phyloP scores from a whole-genome alignment of 2,888 invertebrate genomes.

The Strigamia transsilvanica region DNA sequence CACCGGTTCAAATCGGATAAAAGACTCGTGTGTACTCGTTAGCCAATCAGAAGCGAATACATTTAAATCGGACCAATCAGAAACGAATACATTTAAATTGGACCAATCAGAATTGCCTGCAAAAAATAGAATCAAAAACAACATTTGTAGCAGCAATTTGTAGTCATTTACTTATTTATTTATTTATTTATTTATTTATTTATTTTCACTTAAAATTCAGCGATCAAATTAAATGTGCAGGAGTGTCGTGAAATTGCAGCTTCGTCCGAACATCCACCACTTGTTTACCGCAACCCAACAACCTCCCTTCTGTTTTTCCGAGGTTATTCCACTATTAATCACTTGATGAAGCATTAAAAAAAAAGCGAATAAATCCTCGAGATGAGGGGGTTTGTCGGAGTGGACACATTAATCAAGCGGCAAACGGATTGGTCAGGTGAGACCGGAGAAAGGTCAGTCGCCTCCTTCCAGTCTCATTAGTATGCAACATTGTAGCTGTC shows the following conservation, averaged over 20 bases:
- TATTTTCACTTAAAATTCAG: too few relatives aligned
- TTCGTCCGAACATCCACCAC: not conserved
- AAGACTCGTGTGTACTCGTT: too few relatives aligned
- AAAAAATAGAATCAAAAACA: too few relatives aligned
- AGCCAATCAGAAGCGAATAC: too few relatives aligned
- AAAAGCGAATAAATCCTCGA: constrained; percentile 1
- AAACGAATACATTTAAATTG: too few relatives aligned
- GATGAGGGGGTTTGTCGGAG: constrained; percentile 36
- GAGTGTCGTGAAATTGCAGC: not conserved
- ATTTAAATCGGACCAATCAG: too few relatives aligned
- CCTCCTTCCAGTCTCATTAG: constrained; percentile 12
- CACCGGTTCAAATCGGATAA: too few relatives aligned
- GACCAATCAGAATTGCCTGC: too few relatives aligned
- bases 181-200: too few relatives aligned
- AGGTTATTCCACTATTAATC: constrained; percentile 39
- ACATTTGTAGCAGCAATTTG: too few relatives aligned
- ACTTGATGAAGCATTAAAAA: constrained; percentile 3
- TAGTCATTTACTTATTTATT: too few relatives aligned
- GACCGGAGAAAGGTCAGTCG: constrained; percentile 7
- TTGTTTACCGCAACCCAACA: not conserved
- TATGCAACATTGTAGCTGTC: constrained; percentile 35
- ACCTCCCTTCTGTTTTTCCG: constrained; percentile 7
- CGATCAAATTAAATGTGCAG: too few relatives aligned
- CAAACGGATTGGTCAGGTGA: constrained; percentile 42
- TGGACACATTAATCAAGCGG: constrained; percentile 33